phyloP scores from a whole-genome alignment of 1,140 invertebrate species.

The Sycophila sp. region DNA sequence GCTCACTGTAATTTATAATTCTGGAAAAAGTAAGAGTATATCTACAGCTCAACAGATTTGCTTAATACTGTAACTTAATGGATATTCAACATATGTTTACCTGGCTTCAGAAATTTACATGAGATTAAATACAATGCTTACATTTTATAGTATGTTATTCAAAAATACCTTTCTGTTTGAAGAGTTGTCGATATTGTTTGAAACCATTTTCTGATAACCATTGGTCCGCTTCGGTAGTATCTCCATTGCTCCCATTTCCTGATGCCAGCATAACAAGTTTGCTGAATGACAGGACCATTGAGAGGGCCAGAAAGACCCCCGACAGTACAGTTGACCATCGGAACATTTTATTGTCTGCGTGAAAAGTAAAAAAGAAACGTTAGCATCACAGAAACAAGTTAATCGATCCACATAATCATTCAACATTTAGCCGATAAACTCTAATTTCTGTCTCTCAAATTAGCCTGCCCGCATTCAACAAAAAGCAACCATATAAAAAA shows the following conservation, averaged over 20 bases:
- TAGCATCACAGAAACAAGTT: not conserved
- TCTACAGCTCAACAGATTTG: no score
- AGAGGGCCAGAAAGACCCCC: constrained; percentile 62
- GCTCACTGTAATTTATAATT: not conserved
- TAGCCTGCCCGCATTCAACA: not conserved
- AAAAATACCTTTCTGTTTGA: constrained; percentile 74
- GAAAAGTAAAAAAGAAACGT: not conserved
- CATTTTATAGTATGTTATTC: no score
- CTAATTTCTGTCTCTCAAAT: not conserved
- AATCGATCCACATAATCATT: not conserved
- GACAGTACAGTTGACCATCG: constrained; percentile 65
- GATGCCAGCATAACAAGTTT: constrained; percentile 62
- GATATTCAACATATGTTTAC: not conserved
- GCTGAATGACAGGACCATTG: constrained; percentile 62
- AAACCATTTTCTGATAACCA: constrained; percentile 79
- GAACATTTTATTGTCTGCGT: constrained; percentile 59
- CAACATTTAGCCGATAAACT: not conserved
- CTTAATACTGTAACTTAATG: not conserved
- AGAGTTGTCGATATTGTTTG: constrained; percentile 73
- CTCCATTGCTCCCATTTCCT: constrained; percentile 63
- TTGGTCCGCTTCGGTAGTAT: constrained; percentile 72
- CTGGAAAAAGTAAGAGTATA: not conserved
- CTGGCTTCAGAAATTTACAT: no score
- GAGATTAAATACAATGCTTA: no score
- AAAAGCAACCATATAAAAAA: not conserved